Base-by-base conservation (phyloP, 2,113 vertebrate genomes). In the Procapra przewalskii region DNA sequence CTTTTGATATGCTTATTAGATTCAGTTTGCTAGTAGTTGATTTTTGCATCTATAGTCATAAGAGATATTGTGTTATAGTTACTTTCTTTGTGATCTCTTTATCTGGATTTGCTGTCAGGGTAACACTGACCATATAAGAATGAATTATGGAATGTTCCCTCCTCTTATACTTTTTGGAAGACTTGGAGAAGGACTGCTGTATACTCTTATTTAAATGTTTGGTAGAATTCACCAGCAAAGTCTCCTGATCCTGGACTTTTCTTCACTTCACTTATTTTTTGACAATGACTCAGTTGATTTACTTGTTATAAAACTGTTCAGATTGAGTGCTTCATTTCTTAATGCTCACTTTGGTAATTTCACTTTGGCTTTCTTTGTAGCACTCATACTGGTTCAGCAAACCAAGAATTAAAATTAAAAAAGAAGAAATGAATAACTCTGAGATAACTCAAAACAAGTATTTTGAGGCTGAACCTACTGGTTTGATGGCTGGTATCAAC, bases 341-440 rank as follows among this genome's bases (percentile, higher is more conserved):
- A 77, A 57, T 89, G 6, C 7, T 82, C 31, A 13, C 90, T 85
- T 95, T 89, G 62, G 43, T 97, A 64, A 97, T 86, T 45, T 67
- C 45, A 77, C 54, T 95, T 55, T 11, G 31, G 13, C 4, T 96
- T 77, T 88, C 23, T 80, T 98, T 94, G 17, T 83, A 99, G 99
- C 99, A 99, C 36, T 99, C 99, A 0, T 99, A 99, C 95, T 99
- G 99, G 99, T 99, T 99, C 2, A 99, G 99, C 79, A 99, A 88
- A 59, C 99, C 99, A 91, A 99, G 99, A 91, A 98, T 99, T 81
- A 96, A 99, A 99, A 85, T 99, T 99, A 54, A 99, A 99, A 82
- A 99, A 99, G 99, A 99, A 93, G 99, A 99, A 55, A 99, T 99
- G 86, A 99, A 99, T 45, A 99, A 99, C 86, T 99, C 99, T 0